phyloP scores from a whole-genome alignment of 1,140 invertebrate species.

The Ridgeia piscesae region DNA sequence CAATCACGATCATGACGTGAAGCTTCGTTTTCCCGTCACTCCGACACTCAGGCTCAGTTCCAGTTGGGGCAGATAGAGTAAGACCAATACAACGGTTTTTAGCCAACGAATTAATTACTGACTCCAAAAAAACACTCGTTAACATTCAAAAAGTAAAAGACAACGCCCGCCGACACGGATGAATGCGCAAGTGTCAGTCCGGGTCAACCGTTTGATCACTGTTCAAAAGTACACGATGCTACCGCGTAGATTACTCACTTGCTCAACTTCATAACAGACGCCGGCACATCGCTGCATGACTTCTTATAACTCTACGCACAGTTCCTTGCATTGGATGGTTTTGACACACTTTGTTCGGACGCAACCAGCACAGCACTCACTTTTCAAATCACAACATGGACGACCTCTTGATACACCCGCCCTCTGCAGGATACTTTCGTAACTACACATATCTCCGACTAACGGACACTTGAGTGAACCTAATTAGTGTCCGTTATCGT shows the following conservation, averaged over 20 bases:
- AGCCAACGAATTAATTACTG: not conserved
- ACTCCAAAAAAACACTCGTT: not conserved
- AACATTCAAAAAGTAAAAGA: not conserved
- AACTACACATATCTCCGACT: not conserved
- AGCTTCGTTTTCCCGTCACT: not conserved
- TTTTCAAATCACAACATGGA: slow-evolving; percentile 1
- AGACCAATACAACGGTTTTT: not conserved
- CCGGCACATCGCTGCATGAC: not conserved
- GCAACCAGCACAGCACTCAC: not conserved
- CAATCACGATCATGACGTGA: not conserved
- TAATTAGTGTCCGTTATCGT: not conserved
- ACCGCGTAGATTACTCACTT: not conserved
- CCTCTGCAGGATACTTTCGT: not conserved
- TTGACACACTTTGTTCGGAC: not conserved
- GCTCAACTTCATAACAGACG: not conserved
- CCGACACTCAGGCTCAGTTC: not conserved
- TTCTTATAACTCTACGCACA: not conserved
- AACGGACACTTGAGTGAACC: not conserved
- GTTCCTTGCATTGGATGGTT: not conserved
- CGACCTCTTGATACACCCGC: not conserved
- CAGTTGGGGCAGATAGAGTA: not conserved
- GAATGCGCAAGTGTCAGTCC: not conserved
- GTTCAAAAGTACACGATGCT: not conserved
- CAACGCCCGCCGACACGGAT: not conserved
- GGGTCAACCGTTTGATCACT: not conserved